Percentiles rank a stretch among this genome's conserved stretches.
Evolutionary conservation across 1,140 invertebrate species (phyloP).

Genomic region (Agrilus planipennis): DNA sequence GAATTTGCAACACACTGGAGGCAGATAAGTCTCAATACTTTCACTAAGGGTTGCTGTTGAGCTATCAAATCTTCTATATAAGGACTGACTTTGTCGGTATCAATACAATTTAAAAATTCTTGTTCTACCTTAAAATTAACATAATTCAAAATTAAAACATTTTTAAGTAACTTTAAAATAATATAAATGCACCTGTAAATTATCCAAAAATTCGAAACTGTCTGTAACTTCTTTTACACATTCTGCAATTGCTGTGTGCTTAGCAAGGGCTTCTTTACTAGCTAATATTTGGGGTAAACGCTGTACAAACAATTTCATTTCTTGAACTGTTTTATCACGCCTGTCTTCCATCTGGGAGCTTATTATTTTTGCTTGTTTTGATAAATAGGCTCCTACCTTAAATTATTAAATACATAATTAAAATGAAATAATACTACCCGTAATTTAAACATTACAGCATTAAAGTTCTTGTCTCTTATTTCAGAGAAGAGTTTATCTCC

Average conservation of each 20-base stretch:
- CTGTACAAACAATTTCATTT: conserved; percentile 90
- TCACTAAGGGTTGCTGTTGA: conserved; percentile 64
- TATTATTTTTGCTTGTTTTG: conserved; percentile 77
- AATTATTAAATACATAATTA: not conserved
- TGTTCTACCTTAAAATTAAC: conserved; percentile 52
- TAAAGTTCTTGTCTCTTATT: conserved; percentile 88
- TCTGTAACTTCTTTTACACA: conserved; percentile 46
- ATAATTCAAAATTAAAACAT: not conserved
- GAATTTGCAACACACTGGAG: conserved; percentile 79
- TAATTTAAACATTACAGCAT: conserved; percentile 45
- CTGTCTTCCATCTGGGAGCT: conserved; percentile 77
- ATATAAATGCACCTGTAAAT: conserved; percentile 21
- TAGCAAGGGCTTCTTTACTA: conserved; percentile 74
- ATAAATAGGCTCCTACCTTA: conserved; percentile 66
- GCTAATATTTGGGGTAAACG: conserved; percentile 78
- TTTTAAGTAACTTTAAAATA: not conserved
- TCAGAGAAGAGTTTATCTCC: conserved; percentile 82
- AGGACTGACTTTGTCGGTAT: conserved; percentile 75
- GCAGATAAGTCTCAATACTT: conserved; percentile 79
- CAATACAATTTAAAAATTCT: conserved; percentile 82
- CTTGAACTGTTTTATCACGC: conserved; percentile 79
- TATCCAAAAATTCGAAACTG: conserved; percentile 29
- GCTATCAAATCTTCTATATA: conserved; percentile 90
- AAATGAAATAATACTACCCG: conserved; percentile 8
- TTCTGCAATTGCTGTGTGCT: conserved; percentile 51